Evolutionary conservation across 1,140 invertebrate species (phyloP), one percentile per base, ranked within the genome.

Genomic region (Cydia fagiglandana): DNA sequence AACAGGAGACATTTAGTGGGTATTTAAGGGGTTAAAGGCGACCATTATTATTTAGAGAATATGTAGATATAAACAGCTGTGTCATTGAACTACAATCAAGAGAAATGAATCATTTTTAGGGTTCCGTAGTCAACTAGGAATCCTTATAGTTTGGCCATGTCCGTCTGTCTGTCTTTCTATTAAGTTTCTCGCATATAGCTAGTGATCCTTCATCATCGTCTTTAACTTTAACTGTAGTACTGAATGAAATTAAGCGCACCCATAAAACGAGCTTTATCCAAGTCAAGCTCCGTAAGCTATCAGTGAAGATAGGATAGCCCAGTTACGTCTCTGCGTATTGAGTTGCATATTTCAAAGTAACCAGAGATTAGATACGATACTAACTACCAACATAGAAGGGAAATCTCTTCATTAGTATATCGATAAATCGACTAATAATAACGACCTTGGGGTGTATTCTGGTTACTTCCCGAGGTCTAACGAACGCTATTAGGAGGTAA

Each of bases 351-450:
- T 13, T 50, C 53, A 17, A 56, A 17, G 13, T 17, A 56, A 17
- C n/a, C 53, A 56, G 4, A 56, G 64, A 68, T 68, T 68, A 68
- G 64, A 68, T 68, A 68, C 53, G 53, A 5, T 56, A 17, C 53
- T 56, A 56, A 56, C 53, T 56, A 56, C 64, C 64, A 15, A 68
- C 64, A 34, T 68, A 30, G 30, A 68, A 34, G 64, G 30, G 64
- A 68, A 68, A 68, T 68, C 64, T n/a, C 15, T 68, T 68, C 64
- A 38, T 38, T 66, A 68, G 64, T 34, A 4, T 30, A 34, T 68
- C 64, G 64, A 34, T 68, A 38, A 68, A 68, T 34, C 12, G 30
- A 68, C 28, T 34, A 30, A 34, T 68, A 34, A 34, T 34, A n/a
- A 13, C 15, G 15, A 56, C 53, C 53, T 56, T 56, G 6, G 6